Evolutionary conservation across 2,113 vertebrate genomes (phyloP).

Genomic region (Tretioscincus oriximinensis): DNA sequence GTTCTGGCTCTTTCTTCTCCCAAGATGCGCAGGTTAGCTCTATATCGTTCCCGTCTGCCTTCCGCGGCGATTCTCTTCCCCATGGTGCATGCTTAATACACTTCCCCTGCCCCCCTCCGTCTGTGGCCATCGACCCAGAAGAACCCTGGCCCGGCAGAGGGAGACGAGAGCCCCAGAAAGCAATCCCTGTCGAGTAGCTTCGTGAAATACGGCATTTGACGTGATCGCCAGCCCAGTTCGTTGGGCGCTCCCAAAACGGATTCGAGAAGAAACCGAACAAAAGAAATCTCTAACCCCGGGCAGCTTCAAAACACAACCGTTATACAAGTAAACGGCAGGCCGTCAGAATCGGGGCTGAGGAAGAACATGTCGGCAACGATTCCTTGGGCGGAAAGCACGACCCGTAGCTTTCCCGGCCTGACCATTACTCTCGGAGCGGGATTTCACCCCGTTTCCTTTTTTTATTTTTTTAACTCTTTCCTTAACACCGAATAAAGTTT

Average conservation of each 20-base stretch:
- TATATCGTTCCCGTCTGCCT: conserved; percentile 54
- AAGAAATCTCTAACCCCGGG: neutral
- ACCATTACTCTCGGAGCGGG: neutral
- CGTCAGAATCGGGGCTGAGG: neutral
- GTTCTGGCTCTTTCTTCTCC: conserved; percentile 60
- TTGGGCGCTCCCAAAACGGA: neutral
- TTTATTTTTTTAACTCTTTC: conserved; percentile 54
- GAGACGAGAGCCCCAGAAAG: neutral
- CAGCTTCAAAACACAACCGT: conserved; percentile 10
- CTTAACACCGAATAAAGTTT: conserved; percentile 47
- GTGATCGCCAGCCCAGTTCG: neutral
- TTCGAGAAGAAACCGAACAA: neutral
- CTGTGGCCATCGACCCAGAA: conserved; percentile 57
- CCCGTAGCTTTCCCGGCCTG: neutral
- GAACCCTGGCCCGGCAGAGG: conserved; percentile 36
- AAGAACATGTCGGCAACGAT: neutral
- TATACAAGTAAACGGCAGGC: neutral
- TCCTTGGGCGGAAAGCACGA: too few relatives aligned
- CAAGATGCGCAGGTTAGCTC: conserved; percentile 59
- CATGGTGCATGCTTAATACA: conserved; percentile 71
- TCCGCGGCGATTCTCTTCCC: conserved; percentile 67
- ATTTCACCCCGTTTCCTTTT: conserved; percentile 40
- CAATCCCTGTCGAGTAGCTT: conserved; percentile 36
- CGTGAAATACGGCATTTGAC: conserved; percentile 23
- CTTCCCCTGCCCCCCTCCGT: conserved; percentile 63